phyloP scores from a whole-genome alignment of 2,113 vertebrate species.

The Pteropus alecto region DNA sequence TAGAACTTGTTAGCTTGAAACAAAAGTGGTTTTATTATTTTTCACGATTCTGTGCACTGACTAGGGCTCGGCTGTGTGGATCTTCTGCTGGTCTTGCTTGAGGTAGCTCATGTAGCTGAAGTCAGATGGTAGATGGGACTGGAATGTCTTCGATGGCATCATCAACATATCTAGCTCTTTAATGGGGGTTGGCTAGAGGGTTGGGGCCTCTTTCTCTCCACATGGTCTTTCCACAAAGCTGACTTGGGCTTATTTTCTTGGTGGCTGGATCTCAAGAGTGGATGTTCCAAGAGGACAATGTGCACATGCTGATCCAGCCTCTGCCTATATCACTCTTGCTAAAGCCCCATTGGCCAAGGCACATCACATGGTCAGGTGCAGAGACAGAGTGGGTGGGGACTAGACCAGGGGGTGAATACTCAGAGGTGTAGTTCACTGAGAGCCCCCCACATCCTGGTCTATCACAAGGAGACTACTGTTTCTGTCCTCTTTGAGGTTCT shows the following conservation, averaged over 20 bases:
- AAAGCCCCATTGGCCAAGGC: background rate
- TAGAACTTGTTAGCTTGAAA: background rate
- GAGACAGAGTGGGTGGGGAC: background rate
- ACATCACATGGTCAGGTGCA: background rate
- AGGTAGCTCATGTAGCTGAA: background rate
- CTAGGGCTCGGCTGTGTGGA: background rate
- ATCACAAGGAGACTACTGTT: background rate
- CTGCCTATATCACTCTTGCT: background rate
- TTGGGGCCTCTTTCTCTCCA: background rate
- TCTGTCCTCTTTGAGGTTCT: background rate
- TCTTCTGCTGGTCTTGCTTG: constrained; percentile 19
- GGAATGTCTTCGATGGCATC: background rate
- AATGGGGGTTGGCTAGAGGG: background rate
- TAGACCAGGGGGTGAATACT: background rate
- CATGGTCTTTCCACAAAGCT: background rate
- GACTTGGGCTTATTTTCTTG: background rate
- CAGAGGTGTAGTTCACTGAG: background rate
- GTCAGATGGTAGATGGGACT: background rate
- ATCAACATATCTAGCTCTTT: background rate
- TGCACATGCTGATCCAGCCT: background rate
- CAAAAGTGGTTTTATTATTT: background rate
- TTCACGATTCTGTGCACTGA: background rate
- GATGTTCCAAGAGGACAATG: background rate
- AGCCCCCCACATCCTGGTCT: background rate
- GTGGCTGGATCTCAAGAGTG: background rate